Evolutionary conservation across 1,140 invertebrate genomes (phyloP).

Genomic region (Triops cancriformis): DNA sequence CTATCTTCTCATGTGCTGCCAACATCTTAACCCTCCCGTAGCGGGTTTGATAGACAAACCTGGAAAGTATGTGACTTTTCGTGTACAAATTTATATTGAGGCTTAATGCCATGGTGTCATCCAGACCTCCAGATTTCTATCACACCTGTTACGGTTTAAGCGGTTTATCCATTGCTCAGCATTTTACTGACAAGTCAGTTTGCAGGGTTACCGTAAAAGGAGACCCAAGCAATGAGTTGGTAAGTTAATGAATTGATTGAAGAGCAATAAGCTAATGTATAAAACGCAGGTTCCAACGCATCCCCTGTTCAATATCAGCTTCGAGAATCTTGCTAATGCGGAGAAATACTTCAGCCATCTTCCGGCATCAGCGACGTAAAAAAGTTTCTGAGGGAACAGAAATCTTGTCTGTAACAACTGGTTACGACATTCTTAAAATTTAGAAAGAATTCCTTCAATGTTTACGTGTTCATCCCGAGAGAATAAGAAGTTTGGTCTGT

Average conservation of each 20-base stretch:
- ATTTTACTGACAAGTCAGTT: constrained; percentile 50
- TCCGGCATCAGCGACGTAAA: constrained; percentile 23
- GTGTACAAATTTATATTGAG: constrained; percentile 28
- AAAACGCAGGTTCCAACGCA: constrained; percentile 46
- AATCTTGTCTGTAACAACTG: neutral
- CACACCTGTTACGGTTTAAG: constrained; percentile 94
- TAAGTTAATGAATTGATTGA: constrained; percentile 35
- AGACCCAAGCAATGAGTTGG: constrained; percentile 51
- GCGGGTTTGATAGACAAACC: constrained; percentile 97
- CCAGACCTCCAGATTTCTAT: constrained; percentile 77
- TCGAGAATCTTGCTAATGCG: constrained; percentile 45
- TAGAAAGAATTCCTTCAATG: neutral
- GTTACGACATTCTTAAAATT: neutral
- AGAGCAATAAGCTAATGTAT: constrained; percentile 7
- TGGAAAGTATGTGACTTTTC: constrained; percentile 62
- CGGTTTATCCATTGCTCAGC: constrained; percentile 88
- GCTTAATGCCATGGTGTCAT: constrained; percentile 36
- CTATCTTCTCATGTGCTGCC: constrained; percentile 89
- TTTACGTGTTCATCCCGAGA: neutral
- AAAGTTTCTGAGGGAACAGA: neutral
- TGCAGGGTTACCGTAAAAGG: constrained; percentile 48
- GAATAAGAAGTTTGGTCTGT: constrained; percentile 9
- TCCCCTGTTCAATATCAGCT: constrained; percentile 57
- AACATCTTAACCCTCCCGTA: constrained; percentile 48
- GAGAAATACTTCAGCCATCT: constrained; percentile 41